phyloP scores from a whole-genome alignment of 2,113 vertebrate species.

The Tricholaema leucomelas region DNA sequence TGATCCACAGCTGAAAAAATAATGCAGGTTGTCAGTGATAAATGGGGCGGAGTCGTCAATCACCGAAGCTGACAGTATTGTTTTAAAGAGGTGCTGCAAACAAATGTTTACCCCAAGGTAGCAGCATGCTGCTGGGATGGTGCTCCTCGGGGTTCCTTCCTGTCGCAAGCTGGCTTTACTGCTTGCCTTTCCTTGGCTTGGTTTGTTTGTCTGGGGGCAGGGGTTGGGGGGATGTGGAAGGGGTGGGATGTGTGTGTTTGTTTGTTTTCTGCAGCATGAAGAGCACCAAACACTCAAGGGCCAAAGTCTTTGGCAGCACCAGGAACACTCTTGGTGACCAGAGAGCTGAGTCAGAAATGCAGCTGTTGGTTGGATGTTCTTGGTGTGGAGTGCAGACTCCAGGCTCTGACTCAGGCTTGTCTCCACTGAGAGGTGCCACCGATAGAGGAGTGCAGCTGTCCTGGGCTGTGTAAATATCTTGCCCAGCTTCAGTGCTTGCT shows the following conservation, averaged over 20 bases:
- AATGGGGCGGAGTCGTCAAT: conserved; percentile 67
- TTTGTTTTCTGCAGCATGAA: not conserved
- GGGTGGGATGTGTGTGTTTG: too few species aligned
- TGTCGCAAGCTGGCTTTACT: not conserved
- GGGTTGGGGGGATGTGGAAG: too few species aligned
- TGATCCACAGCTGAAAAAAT: conserved; percentile 83
- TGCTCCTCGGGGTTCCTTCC: not conserved
- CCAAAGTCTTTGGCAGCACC: not conserved
- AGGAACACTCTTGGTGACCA: not conserved
- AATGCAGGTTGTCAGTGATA: conserved; percentile 72
- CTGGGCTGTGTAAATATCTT: not conserved
- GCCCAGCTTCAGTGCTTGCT: conserved; percentile 30
- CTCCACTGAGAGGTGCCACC: not conserved
- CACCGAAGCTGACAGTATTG: conserved; percentile 52
- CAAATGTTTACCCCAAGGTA: conserved; percentile 67
- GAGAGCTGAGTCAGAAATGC: not conserved
- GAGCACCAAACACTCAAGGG: not conserved
- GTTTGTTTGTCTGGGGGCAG: not conserved
- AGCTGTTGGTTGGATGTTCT: not conserved
- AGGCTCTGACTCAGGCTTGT: not conserved
- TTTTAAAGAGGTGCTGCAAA: conserved; percentile 74
- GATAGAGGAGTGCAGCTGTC: not conserved
- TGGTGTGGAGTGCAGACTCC: not conserved
- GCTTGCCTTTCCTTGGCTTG: not conserved
- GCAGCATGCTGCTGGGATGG: not conserved